phyloP scores from a whole-genome alignment of 2,113 vertebrate species.

The Phrynocephalus versicolor region DNA sequence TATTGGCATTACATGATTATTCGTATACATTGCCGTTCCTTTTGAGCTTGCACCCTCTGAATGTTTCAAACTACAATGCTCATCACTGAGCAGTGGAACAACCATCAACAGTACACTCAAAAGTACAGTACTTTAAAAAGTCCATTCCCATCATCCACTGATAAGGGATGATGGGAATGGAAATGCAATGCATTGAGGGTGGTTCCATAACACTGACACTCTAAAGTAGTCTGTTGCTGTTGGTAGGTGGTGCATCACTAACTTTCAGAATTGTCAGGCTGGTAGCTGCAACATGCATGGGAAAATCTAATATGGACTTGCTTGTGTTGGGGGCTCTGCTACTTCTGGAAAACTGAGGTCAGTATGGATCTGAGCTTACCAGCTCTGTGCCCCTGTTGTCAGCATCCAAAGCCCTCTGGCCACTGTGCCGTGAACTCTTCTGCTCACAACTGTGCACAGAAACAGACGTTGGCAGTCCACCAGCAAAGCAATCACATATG shows the following conservation, averaged over 20 bases:
- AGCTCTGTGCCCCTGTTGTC: background rate
- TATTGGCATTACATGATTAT: background rate
- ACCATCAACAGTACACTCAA: no score
- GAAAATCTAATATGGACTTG: background rate
- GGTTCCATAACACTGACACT: background rate
- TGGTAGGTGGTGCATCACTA: background rate
- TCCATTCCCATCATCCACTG: no score
- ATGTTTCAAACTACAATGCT: background rate
- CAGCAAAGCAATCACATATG: background rate
- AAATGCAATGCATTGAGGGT: no score
- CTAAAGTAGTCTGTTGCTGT: background rate
- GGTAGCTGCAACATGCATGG: background rate
- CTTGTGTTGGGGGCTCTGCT: background rate
- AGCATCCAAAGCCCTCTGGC: background rate
- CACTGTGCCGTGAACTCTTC: background rate
- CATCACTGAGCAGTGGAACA: no score
- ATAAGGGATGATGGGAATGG: no score
- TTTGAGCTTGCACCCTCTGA: no score
- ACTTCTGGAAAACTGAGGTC: background rate
- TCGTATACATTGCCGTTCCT: background rate
- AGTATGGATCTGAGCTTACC: background rate
- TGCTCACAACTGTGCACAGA: background rate
- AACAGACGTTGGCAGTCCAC: background rate
- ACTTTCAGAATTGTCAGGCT: background rate
- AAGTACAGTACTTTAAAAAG: no score